Conservation (phyloP, 2,797 vertebrate species). For the Dicrostonyx torquatus region DNA sequence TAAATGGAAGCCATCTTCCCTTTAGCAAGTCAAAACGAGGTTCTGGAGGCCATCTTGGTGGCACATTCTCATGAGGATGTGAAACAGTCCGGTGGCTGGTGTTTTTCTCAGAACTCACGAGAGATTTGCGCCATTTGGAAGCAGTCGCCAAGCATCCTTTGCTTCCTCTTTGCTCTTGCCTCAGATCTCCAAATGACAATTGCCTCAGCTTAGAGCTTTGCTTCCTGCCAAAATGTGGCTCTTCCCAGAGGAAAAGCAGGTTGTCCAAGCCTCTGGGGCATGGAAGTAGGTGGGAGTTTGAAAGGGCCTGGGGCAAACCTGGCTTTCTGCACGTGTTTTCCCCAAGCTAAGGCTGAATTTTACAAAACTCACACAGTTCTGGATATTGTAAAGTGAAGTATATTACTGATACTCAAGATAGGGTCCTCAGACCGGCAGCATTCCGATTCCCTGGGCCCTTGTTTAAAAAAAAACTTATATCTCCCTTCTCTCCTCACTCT, state of each 20-base stretch:
- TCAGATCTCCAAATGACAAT: constrained; percentile 37
- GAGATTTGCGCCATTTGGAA: constrained; percentile 54
- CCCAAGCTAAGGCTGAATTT: neutral
- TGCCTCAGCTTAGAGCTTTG: constrained; percentile 16
- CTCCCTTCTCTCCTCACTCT: no score
- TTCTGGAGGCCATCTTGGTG: constrained; percentile 58
- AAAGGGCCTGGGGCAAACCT: neutral
- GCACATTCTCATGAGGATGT: constrained; percentile 33
- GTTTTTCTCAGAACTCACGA: constrained; percentile 51
- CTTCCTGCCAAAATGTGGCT: constrained; percentile 8
- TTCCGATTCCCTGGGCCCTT: neutral
- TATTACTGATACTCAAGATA: neutral
- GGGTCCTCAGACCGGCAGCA: neutral
- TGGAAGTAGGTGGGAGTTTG: neutral
- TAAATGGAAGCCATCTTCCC: constrained; percentile 58
- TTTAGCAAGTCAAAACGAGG: constrained; percentile 21
- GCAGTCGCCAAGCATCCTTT: neutral
- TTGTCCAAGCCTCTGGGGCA: neutral
- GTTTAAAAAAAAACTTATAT: neutral
- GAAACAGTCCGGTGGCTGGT: constrained; percentile 29
- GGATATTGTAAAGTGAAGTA: neutral
- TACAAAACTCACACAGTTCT: neutral
- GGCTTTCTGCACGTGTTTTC: neutral
- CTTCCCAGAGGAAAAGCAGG: neutral
- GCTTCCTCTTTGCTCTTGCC: neutral